phyloP scores from a whole-genome alignment of 2,888 invertebrate genomes.

The Agrochola macilenta region DNA sequence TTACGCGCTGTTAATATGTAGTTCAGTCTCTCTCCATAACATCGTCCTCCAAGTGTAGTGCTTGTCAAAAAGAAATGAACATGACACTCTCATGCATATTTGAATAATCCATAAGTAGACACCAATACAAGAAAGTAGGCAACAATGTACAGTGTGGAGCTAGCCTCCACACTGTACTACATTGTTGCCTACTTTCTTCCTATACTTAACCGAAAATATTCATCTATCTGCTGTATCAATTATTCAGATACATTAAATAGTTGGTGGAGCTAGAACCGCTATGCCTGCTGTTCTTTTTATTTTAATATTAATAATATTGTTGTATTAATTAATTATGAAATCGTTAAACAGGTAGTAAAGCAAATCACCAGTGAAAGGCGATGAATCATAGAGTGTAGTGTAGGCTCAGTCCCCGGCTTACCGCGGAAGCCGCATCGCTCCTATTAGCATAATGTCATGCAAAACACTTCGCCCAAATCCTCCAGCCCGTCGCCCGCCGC shows the following conservation, averaged over 20 bases:
- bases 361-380: background rate
- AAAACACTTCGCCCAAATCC: constrained; percentile 10
- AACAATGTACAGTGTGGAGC: background rate
- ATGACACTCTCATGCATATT: background rate
- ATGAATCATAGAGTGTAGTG: constrained; percentile 20
- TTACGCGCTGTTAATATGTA: background rate
- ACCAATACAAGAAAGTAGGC: background rate
- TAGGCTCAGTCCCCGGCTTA: background rate
- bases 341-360: background rate
- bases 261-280: background rate
- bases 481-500: background rate
- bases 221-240: background rate
- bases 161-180: too few species aligned
- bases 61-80: background rate
- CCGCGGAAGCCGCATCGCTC: constrained; percentile 48
- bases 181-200: too few species aligned
- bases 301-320: background rate
- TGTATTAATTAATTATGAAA: constrained; percentile 3
- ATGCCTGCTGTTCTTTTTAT: background rate
- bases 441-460: constrained; percentile 51
- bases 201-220: background rate
- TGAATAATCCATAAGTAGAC: background rate
- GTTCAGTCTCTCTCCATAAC: background rate
- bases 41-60: background rate
- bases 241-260: background rate